Conservation (phyloP, 2,888 invertebrate genomes). For the Pheosia tremula region DNA sequence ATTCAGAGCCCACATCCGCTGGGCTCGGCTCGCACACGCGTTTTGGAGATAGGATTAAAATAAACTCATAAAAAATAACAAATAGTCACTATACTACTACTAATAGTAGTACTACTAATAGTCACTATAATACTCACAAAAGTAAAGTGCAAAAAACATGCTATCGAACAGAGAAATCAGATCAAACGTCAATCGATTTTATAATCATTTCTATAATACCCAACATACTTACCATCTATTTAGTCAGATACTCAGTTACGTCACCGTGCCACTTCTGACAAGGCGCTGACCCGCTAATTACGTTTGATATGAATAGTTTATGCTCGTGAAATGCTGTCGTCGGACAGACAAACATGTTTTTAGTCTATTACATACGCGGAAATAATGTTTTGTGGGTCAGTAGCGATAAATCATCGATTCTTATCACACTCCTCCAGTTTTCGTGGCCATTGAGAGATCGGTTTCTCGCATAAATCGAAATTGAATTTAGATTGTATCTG, state of each 20-base stretch:
- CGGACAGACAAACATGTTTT: conserved; percentile 42
- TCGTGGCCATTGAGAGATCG: conserved; percentile 56
- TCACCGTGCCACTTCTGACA: conserved; percentile 68
- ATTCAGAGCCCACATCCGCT: not conserved
- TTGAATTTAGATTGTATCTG: conserved; percentile 39
- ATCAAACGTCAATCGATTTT: not conserved
- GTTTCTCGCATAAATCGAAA: conserved; percentile 49
- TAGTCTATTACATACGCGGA: conserved; percentile 61
- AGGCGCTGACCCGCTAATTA: conserved; percentile 75
- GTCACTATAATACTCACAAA: too few species aligned
- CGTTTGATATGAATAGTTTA: conserved; percentile 69
- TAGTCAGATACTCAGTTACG: conserved; percentile 45
- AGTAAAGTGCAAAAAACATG: not conserved
- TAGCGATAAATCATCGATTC: conserved; percentile 56
- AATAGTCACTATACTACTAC: too few species aligned
- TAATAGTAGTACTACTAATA: too few species aligned
- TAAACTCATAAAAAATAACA: too few species aligned
- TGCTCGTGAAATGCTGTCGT: conserved; percentile 64
- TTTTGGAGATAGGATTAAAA: too few species aligned
- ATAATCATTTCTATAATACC: not conserved
- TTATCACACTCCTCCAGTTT: conserved; percentile 40
- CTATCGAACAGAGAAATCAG: not conserved
- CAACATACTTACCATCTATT: not conserved
- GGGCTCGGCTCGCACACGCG: not conserved
- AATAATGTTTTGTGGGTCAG: conserved; percentile 61